Conservation (phyloP, 1,140 invertebrate genomes). For the Pogonus chalceus region DNA sequence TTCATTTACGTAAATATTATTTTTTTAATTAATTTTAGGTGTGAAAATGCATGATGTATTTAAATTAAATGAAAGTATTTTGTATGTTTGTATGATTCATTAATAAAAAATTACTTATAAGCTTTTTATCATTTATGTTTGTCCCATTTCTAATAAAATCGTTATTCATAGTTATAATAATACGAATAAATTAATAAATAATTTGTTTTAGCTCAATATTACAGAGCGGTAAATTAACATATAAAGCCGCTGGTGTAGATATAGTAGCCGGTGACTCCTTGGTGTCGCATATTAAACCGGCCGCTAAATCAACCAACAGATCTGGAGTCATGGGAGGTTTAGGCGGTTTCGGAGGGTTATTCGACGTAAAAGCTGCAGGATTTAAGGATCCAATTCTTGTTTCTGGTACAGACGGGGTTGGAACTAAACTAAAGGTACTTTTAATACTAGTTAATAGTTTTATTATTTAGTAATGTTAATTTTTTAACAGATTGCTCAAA, state of each 20-base stretch:
- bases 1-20: too few species aligned
- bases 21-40: too few species aligned
- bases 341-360: constrained; percentile 89
- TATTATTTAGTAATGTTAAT: not conserved
- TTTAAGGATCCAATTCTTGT: constrained; percentile 79
- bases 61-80: not conserved
- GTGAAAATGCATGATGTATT: too few species aligned
- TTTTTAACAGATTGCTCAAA: constrained; percentile 64
- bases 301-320: constrained; percentile 55
- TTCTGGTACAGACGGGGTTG: constrained; percentile 93
- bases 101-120: not conserved
- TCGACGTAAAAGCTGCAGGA: constrained; percentile 59
- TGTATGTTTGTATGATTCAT: not conserved
- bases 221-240: constrained; percentile 57
- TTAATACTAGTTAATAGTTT: not conserved
- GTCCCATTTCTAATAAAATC: too few species aligned
- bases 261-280: constrained; percentile 83
- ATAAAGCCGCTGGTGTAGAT: constrained; percentile 86
- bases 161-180: too few species aligned
- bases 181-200: too few species aligned
- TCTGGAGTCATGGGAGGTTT: constrained; percentile 68
- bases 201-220: constrained; percentile 35
- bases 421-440: constrained; percentile 84
- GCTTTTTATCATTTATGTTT: not conserved
- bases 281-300: constrained; percentile 72